A percentile compares a stretch with the other conserved stretches of the same genome.
Evolutionary conservation across 2,888 invertebrate species (phyloP).

Genomic region (Agrilus biguttatus): DNA sequence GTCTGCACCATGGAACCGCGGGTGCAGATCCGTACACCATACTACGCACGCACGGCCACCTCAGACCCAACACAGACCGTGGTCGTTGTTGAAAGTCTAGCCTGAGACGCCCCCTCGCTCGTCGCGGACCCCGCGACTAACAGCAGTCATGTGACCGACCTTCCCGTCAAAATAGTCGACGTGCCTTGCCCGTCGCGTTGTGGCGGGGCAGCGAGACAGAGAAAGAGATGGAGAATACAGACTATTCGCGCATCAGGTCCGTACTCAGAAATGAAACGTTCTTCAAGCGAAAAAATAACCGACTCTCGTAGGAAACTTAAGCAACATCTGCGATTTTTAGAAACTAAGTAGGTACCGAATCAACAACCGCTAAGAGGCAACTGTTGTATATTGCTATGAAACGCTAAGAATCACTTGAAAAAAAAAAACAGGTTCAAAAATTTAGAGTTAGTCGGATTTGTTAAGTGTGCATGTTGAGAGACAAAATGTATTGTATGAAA

Average conservation of each 20-base stretch:
- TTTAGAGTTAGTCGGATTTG: too few species aligned
- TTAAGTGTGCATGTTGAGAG: too few species aligned
- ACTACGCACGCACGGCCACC: constrained; percentile 1
- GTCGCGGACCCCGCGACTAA: constrained; percentile 17
- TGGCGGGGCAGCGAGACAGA: constrained; percentile 6
- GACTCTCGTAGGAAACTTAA: too few species aligned
- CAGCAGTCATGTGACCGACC: constrained; percentile 61
- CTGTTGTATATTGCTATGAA: too few species aligned
- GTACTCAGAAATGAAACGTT: background rate
- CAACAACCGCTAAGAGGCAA: too few species aligned
- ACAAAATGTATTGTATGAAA: too few species aligned
- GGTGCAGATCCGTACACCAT: background rate
- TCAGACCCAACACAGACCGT: constrained; percentile 9
- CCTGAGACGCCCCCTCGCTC: constrained; percentile 21
- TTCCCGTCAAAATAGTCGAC: constrained; percentile 68
- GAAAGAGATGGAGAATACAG: background rate
- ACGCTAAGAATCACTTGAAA: too few species aligned
- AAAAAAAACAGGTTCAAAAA: too few species aligned
- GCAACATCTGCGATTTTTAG: too few species aligned
- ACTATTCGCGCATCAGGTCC: constrained; percentile 2
- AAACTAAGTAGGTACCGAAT: too few species aligned
- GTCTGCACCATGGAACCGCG: too few species aligned
- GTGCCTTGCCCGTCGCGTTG: constrained; percentile 13
- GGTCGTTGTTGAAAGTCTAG: constrained; percentile 43
- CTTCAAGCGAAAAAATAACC: too few species aligned